Evolutionary conservation across 2,113 vertebrate genomes (phyloP).

Genomic region (Lasiurus cinereus): DNA sequence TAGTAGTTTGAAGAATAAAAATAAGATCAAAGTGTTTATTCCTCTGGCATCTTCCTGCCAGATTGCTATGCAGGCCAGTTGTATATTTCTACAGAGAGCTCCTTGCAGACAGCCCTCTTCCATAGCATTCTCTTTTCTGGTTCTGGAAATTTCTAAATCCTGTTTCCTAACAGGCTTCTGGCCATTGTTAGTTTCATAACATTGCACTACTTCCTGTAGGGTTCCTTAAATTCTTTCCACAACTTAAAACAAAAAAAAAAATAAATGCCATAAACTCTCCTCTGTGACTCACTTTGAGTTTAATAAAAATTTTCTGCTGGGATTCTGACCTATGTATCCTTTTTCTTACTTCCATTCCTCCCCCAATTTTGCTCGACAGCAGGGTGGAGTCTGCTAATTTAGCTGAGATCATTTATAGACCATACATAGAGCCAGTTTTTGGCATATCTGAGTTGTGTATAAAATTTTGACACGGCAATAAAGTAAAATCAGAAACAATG

Average conservation of each 20-base stretch:
- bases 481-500: conserved; percentile 24
- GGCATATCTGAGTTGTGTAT: not conserved
- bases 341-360: not conserved
- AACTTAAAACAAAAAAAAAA: not conserved
- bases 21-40: not conserved
- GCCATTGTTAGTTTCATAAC: not conserved
- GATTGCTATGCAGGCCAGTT: not conserved
- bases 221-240: not conserved
- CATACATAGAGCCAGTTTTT: not conserved
- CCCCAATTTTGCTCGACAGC: not conserved
- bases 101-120: not conserved
- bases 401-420: not conserved
- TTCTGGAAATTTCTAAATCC: not conserved
- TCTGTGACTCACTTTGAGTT: not conserved
- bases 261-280: not conserved
- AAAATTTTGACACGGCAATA: not conserved
- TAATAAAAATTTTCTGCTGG: not conserved
- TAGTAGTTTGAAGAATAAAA: not conserved
- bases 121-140: not conserved
- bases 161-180: not conserved
- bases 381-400: not conserved
- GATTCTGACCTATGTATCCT: not conserved
- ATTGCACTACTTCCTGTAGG: not conserved
- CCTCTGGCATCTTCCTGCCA: not conserved
- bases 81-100: not conserved